Conservation (phyloP, 1,140 invertebrate genomes). For the Mylabris phalerata region DNA sequence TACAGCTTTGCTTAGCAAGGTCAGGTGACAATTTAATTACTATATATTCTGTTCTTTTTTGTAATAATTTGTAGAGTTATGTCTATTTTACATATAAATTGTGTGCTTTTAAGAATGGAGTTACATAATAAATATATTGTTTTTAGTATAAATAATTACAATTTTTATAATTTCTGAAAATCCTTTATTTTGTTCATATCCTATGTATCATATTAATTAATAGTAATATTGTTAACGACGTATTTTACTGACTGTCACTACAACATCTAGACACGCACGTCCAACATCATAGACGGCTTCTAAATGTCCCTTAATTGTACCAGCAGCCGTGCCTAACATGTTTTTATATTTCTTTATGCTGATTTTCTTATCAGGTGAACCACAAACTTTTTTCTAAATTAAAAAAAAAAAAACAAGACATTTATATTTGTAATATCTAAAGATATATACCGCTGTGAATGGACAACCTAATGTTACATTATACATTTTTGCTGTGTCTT, state of each 20-base stretch:
- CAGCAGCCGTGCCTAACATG: constrained; percentile 25
- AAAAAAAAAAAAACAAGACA: too few species aligned
- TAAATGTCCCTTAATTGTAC: constrained; percentile 19
- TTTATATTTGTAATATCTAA: too few species aligned
- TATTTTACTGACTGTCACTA: constrained; percentile 11
- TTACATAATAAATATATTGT: constrained; percentile 32
- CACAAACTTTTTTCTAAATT: constrained; percentile 25
- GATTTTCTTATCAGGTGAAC: constrained; percentile 19
- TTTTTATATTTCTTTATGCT: constrained; percentile 25
- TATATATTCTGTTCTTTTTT: constrained; percentile 8
- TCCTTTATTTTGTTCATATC: too few species aligned
- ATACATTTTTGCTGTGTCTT: constrained; percentile 6
- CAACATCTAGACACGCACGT: constrained; percentile 21
- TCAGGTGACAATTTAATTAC: constrained; percentile 26
- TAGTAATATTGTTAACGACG: too few species aligned
- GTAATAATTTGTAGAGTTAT: constrained; percentile 28
- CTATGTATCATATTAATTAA: too few species aligned
- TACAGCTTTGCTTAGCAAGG: constrained; percentile 29
- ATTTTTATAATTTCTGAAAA: background rate
- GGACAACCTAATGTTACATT: constrained; percentile 12
- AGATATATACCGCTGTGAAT: too few species aligned
- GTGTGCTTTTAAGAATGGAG: constrained; percentile 33
- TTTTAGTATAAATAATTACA: constrained; percentile 23
- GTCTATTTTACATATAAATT: constrained; percentile 32
- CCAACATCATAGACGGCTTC: constrained; percentile 25